Percentiles rank a stretch among this genome's conserved stretches.
phyloP scores from a whole-genome alignment of 2,888 invertebrate genomes.

The Lycia hirtaria region DNA sequence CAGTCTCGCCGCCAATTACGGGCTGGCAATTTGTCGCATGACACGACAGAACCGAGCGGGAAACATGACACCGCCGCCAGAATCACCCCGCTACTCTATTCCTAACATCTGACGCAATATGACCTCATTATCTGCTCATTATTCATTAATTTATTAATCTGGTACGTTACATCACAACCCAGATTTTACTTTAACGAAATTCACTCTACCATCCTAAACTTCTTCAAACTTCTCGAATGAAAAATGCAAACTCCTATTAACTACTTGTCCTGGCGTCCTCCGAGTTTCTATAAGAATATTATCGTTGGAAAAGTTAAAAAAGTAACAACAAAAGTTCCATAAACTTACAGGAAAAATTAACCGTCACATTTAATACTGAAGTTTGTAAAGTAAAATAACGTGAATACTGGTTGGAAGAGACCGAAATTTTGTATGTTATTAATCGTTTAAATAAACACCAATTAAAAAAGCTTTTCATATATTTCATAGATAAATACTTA shows the following conservation, averaged over 20 bases:
- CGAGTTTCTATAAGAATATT: conserved; percentile 50
- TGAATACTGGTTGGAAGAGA: background rate
- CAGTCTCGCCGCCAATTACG: conserved; percentile 61
- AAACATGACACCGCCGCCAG: conserved; percentile 50
- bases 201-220: conserved; percentile 34
- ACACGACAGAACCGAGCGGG: conserved; percentile 48
- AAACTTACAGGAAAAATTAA: conserved; percentile 32
- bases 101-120: conserved; percentile 19
- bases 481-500: too few species aligned
- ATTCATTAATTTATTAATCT: conserved; percentile 30
- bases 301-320: conserved; percentile 44
- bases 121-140: conserved; percentile 36
- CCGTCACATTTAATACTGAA: conserved; percentile 13
- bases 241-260: conserved; percentile 48
- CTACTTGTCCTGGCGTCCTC: conserved; percentile 45
- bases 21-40: conserved; percentile 63
- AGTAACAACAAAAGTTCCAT: conserved; percentile 42
- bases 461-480: too few species aligned
- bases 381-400: conserved; percentile 3
- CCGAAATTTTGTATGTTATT: too few species aligned
- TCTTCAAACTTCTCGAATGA: conserved; percentile 44
- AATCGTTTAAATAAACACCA: too few species aligned
- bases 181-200: conserved; percentile 12
- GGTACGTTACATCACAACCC: conserved; percentile 14
- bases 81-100: conserved; percentile 14